Evolutionary conservation across 1,140 invertebrate genomes (phyloP).

Genomic region (Solen grandis): DNA sequence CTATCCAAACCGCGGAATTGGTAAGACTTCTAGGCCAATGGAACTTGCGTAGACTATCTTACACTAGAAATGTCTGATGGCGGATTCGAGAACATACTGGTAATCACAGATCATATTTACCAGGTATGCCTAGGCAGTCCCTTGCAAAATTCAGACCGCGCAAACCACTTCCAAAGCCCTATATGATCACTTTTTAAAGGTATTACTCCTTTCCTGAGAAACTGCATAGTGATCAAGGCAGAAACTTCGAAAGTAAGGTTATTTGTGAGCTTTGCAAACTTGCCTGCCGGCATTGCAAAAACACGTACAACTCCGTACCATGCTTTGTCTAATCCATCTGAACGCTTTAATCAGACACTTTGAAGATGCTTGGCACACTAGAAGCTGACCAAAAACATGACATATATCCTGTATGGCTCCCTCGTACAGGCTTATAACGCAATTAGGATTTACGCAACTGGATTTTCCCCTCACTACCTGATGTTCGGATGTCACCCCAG

Average conservation of each 20-base stretch:
- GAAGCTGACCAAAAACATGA: neutral
- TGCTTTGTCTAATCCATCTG: neutral
- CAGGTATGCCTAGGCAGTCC: neutral
- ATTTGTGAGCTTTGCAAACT: neutral
- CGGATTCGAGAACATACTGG: neutral
- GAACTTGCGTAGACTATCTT: neutral
- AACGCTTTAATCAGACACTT: constrained; percentile 15
- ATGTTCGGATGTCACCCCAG: constrained; percentile 15
- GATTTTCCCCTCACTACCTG: neutral
- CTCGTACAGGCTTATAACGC: constrained; percentile 12
- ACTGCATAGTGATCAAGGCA: neutral
- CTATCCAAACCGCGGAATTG: no score
- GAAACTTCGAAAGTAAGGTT: neutral
- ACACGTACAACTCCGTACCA: neutral
- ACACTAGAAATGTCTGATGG: neutral
- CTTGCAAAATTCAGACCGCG: neutral
- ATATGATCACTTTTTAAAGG: neutral
- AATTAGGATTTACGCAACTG: neutral
- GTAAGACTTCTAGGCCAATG: neutral
- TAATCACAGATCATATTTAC: neutral
- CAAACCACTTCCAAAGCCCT: neutral
- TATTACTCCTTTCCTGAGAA: neutral
- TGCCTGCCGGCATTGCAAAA: neutral
- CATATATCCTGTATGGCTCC: neutral
- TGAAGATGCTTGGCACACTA: neutral